These are phyloP conservation scores for Vanessa tameamea DNA, from an alignment of 1,140 invertebrate species.

Conservation along the genomic window DNA sequence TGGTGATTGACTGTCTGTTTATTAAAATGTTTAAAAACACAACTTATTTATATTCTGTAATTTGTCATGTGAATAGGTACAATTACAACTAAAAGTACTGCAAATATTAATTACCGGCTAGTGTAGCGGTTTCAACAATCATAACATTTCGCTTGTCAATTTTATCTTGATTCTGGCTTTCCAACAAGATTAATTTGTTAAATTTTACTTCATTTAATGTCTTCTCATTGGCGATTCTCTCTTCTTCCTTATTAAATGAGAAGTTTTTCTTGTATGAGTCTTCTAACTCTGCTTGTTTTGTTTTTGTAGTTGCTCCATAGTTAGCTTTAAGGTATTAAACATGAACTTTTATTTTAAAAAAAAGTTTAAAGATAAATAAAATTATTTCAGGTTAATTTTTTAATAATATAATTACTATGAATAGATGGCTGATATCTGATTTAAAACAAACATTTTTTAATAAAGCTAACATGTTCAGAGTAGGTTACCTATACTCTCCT, in stretches of 20 bases:
- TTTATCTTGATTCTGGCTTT: slow-evolving; percentile 77
- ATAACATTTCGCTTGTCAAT: slow-evolving; percentile 66
- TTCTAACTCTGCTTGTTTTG: slow-evolving; percentile 71
- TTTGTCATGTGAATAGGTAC: too few relatives aligned
- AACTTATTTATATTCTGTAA: too few relatives aligned
- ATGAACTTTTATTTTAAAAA: not conserved
- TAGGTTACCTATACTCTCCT: slow-evolving; percentile 81
- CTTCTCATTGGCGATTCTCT: slow-evolving; percentile 73
- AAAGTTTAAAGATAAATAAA: not conserved
- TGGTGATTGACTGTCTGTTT: too few relatives aligned
- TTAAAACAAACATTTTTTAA: too few relatives aligned
- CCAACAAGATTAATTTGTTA: slow-evolving; percentile 68
- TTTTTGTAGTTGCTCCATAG: slow-evolving; percentile 61
- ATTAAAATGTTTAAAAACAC: too few relatives aligned
- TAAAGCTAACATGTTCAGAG: not conserved
- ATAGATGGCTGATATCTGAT: too few relatives aligned
- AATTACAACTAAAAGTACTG: too few relatives aligned
- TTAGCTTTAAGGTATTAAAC: slow-evolving; percentile 47
- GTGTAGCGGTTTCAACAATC: slow-evolving; percentile 65
- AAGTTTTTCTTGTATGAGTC: slow-evolving; percentile 69
- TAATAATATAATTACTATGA: too few relatives aligned
- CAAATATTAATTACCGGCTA: slow-evolving; percentile 65
- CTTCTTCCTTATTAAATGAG: slow-evolving; percentile 71
- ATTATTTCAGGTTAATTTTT: not conserved
- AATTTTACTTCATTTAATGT: slow-evolving; percentile 70